Evolutionary conservation across 2,888 invertebrate species (phyloP).

Genomic region (Laothoe populi): DNA sequence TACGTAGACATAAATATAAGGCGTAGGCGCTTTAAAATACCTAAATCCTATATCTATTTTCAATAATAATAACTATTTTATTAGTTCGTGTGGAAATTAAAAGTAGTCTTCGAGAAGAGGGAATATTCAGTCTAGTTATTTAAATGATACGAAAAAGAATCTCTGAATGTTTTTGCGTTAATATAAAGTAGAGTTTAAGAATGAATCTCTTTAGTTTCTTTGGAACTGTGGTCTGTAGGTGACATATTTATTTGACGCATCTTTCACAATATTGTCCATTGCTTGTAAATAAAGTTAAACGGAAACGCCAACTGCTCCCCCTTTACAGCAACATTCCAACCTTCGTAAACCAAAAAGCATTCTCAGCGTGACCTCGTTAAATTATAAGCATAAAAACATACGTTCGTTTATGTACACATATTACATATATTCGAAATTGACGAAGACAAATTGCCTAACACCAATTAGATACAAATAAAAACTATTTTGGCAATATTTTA

Average conservation of each 20-base stretch:
- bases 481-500: background rate
- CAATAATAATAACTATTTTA: no score
- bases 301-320: constrained; percentile 5
- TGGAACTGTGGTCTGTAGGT: background rate
- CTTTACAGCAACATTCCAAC: constrained; percentile 6
- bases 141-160: background rate
- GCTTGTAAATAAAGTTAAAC: background rate
- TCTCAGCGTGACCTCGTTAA: constrained; percentile 62
- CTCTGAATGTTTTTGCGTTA: no score
- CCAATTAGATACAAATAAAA: constrained; percentile 6
- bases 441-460: constrained; percentile 25
- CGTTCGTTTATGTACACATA: constrained; percentile 15
- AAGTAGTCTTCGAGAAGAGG: background rate
- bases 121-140: background rate
- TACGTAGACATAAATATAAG: constrained; percentile 28
- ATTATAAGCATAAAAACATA: constrained; percentile 31
- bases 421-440: constrained; percentile 9
- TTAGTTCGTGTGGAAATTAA: background rate
- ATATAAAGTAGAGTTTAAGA: no score
- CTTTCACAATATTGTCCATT: background rate
- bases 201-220: background rate
- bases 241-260: background rate
- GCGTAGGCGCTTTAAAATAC: constrained; percentile 39
- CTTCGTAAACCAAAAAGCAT: constrained; percentile 49
- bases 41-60: no score